A percentile compares a stretch with the other conserved stretches of the same genome.
phyloP scores from a whole-genome alignment of 2,113 vertebrate genomes.

The Seriola quinqueradiata region DNA sequence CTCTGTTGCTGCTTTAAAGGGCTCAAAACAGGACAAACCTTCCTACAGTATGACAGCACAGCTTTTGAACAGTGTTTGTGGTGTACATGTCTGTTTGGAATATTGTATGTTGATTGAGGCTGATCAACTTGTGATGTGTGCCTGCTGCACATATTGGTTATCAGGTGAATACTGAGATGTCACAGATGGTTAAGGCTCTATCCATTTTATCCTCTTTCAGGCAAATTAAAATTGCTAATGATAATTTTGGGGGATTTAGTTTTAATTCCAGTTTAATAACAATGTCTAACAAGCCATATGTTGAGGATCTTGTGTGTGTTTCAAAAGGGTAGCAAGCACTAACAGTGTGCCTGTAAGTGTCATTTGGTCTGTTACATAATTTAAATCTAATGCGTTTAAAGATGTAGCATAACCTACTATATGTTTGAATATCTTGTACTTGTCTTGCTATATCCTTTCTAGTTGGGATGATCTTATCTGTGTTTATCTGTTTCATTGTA shows the following conservation, averaged over 20 bases:
- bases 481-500: background rate
- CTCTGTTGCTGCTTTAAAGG: background rate
- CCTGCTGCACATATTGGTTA: background rate
- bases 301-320: background rate
- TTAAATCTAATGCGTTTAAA: background rate
- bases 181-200: background rate
- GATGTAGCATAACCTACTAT: background rate
- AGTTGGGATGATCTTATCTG: background rate
- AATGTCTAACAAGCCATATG: conserved; percentile 5
- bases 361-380: background rate
- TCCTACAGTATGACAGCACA: background rate
- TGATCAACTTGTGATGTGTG: background rate
- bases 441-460: background rate
- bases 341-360: background rate
- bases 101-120: background rate
- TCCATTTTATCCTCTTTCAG: background rate
- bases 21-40: background rate
- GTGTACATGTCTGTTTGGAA: too few species aligned
- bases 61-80: background rate
- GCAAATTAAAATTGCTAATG: background rate
- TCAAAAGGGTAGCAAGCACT: background rate
- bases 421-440: background rate
- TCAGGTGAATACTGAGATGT: background rate
- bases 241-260: conserved; percentile 2
- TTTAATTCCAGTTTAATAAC: background rate